These are phyloP conservation scores for Holothuria leucospilota DNA, from an alignment of 53 echinoderm and acorn worm genomes.

Conservation along the genomic window DNA sequence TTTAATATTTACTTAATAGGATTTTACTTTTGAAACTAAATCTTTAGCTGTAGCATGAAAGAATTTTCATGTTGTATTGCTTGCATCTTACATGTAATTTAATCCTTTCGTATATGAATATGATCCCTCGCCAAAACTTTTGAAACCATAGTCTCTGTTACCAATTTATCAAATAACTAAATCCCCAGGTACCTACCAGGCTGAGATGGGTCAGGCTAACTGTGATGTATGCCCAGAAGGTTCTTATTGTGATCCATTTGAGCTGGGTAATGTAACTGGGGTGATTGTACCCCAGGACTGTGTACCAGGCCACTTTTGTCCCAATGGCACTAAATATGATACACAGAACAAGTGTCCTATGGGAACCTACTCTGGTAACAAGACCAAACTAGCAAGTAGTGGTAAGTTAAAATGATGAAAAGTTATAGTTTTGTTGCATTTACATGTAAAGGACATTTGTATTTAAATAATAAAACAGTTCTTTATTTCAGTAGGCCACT, in stretches of 20 bases:
- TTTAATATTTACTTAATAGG: too few relatives aligned
- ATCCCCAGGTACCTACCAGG: constrained; percentile 81
- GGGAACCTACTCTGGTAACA: constrained; percentile 88
- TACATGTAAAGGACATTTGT: too few relatives aligned
- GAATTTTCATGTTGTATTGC: too few relatives aligned
- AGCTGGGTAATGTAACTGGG: constrained; percentile 91
- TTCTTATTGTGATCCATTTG: constrained; percentile 95
- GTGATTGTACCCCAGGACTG: constrained; percentile 91
- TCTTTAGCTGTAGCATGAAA: too few relatives aligned
- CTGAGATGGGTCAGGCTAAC: constrained; percentile 72
- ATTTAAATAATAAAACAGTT: too few relatives aligned
- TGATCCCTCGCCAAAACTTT: too few relatives aligned
- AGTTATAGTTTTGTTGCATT: too few relatives aligned
- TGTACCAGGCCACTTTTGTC: constrained; percentile 93
- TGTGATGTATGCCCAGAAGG: constrained; percentile 86
- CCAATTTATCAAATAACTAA: not conserved
- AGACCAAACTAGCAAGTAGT: constrained; percentile 76
- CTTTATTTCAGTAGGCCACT: too few relatives aligned
- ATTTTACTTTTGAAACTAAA: too few relatives aligned
- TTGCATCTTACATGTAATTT: too few relatives aligned
- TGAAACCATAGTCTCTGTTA: too few relatives aligned
- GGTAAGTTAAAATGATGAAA: constrained; percentile 51
- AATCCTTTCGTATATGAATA: too few relatives aligned
- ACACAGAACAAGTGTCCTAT: constrained; percentile 91
- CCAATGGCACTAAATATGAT: constrained; percentile 91